Conservation (phyloP, 2,797 vertebrate genomes). For the Erethizon dorsatum region DNA sequence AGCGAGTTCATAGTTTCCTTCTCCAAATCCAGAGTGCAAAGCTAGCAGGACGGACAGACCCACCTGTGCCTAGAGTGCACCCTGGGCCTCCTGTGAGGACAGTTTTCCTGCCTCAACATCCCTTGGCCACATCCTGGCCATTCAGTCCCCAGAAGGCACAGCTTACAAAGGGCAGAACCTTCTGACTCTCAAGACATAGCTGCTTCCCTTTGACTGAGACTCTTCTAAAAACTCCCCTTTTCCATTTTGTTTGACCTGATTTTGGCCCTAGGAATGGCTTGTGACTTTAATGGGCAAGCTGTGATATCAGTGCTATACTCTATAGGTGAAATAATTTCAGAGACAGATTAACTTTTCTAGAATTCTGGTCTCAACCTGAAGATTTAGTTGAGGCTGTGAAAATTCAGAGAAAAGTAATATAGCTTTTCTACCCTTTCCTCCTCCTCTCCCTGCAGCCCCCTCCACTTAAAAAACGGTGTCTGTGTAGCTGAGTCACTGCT, state of each 20-base stretch:
- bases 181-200: background rate
- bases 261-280: slow-evolving; percentile 69
- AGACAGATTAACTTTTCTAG: slow-evolving; percentile 50
- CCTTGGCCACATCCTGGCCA: background rate
- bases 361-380: slow-evolving; percentile 67
- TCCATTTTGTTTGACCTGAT: background rate
- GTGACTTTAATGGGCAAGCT: slow-evolving; percentile 3
- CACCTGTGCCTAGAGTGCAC: rapidly evolving
- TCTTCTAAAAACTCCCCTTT: slow-evolving; percentile 63
- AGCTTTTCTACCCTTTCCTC: background rate
- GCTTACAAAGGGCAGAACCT: background rate
- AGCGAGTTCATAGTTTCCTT: background rate
- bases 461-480: slow-evolving; percentile 54
- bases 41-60: background rate
- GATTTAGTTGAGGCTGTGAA: slow-evolving; percentile 66
- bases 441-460: background rate
- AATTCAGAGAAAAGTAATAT: slow-evolving; percentile 47
- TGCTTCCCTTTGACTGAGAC: background rate
- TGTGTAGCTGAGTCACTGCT: slow-evolving; percentile 43
- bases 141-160: background rate
- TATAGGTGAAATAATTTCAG: slow-evolving; percentile 47
- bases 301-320: slow-evolving; percentile 36
- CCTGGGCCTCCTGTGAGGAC: background rate
- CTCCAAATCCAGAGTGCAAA: background rate
- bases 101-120: background rate